Percentiles rank a stretch among this genome's conserved stretches.
Conservation (phyloP, 1,140 invertebrate genomes). For the Kradibia gibbosae region DNA sequence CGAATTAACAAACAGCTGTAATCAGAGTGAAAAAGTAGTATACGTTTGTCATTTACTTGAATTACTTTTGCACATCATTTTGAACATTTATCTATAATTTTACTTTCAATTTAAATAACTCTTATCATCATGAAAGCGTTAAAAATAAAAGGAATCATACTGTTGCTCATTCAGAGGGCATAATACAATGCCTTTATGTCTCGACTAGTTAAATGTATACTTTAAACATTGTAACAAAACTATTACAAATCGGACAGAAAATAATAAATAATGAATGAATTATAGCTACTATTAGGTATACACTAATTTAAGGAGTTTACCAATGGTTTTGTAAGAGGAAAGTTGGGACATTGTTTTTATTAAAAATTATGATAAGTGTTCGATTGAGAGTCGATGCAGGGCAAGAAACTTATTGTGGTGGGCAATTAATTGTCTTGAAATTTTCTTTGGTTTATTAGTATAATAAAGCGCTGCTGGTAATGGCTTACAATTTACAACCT, state of each 20-base stretch:
- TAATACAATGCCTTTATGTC: conserved; percentile 14
- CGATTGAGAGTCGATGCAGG: no score
- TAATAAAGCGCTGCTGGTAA: no score
- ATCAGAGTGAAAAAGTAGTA: neutral
- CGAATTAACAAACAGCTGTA: neutral
- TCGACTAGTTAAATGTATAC: conserved; percentile 18
- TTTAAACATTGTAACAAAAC: conserved; percentile 33
- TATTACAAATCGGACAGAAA: neutral
- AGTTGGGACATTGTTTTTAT: neutral
- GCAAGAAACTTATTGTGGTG: neutral
- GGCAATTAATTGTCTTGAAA: no score
- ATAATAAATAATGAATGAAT: conserved; percentile 7
- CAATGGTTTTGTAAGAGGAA: neutral
- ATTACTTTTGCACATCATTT: conserved; percentile 32
- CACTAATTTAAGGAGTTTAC: neutral
- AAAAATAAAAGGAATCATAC: neutral
- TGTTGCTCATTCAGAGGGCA: neutral
- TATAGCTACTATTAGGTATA: neutral
- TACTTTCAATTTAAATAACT: conserved; percentile 14
- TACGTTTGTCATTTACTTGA: conserved; percentile 5
- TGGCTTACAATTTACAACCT: no score
- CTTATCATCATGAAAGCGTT: neutral
- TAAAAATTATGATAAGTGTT: neutral
- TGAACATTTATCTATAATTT: conserved; percentile 16
- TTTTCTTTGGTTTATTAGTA: no score